Evolutionary conservation across 2,113 vertebrate genomes (phyloP).

Genomic region (Meleagris gallopavo): DNA sequence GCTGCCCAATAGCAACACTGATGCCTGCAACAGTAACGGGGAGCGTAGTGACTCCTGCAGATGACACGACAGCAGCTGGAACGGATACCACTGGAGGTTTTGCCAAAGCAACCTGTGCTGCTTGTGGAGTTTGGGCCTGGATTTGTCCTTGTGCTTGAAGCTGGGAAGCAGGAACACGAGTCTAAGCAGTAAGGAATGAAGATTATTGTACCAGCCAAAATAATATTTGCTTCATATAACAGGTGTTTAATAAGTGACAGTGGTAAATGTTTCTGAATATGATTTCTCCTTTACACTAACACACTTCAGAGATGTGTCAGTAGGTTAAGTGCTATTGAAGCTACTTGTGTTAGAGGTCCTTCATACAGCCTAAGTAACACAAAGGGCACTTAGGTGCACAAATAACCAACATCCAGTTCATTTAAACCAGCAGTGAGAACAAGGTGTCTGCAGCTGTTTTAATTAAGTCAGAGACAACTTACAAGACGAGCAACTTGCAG

Average conservation of each 20-base stretch:
- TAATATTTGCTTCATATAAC: not conserved
- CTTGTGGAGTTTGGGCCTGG: conserved; percentile 82
- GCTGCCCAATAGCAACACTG: conserved; percentile 87
- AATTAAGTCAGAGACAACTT: conserved; percentile 62
- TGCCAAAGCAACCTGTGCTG: conserved; percentile 89
- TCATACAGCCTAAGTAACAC: not conserved
- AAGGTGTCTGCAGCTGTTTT: not conserved
- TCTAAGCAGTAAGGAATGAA: conserved; percentile 75
- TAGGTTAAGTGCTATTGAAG: not conserved
- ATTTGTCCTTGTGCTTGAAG: conserved; percentile 86
- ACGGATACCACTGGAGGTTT: conserved; percentile 90
- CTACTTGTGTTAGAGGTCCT: not conserved
- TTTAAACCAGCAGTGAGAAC: not conserved
- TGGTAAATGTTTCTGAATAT: not conserved
- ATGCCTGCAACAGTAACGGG: conserved; percentile 89
- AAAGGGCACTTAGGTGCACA: not conserved
- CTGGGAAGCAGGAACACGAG: conserved; percentile 81
- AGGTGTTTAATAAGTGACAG: not conserved
- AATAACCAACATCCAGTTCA: not conserved
- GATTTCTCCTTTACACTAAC: not conserved
- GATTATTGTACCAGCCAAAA: conserved; percentile 43
- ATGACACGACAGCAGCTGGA: conserved; percentile 86
- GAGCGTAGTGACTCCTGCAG: conserved; percentile 87
- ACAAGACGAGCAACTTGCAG: conserved; percentile 93
- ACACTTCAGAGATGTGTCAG: not conserved